Conservation (phyloP, 2,888 invertebrate genomes). For the Tricholauxania praeusta region DNA sequence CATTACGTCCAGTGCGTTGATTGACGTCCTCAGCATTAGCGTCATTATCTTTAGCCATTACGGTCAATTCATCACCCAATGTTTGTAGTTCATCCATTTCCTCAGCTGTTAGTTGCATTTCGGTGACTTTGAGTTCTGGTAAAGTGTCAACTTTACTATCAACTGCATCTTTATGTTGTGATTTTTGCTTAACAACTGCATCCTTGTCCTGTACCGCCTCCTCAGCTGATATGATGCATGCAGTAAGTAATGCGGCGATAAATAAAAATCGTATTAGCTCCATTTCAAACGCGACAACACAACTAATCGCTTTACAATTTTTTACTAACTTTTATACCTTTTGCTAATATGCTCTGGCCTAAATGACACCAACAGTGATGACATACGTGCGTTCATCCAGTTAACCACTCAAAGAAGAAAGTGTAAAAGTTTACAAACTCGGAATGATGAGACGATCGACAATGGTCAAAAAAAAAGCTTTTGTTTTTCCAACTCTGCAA, state of each 20-base stretch:
- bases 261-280: conserved; percentile 14
- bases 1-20: neutral
- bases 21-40: neutral
- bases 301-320: conserved; percentile 36
- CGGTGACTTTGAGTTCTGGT: conserved; percentile 30
- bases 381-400: conserved; percentile 4
- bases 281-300: conserved; percentile 28
- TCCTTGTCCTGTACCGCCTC: neutral
- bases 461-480: neutral
- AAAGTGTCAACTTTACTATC: neutral
- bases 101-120: conserved; percentile 41
- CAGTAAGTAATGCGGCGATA: neutral
- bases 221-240: neutral
- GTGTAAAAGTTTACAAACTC: neutral
- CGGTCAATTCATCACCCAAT: conserved; percentile 37
- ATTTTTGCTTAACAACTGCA: neutral
- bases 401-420: neutral
- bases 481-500: conserved; percentile 6
- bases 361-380: neutral
- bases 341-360: conserved; percentile 10
- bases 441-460: neutral
- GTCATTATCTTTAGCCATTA: conserved; percentile 16
- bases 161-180: neutral
- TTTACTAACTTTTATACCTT: conserved; percentile 43
- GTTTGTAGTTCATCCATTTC: conserved; percentile 41